Evolutionary conservation across 2,113 vertebrate species (phyloP).

Genomic region (Ctenodactylus gundi): DNA sequence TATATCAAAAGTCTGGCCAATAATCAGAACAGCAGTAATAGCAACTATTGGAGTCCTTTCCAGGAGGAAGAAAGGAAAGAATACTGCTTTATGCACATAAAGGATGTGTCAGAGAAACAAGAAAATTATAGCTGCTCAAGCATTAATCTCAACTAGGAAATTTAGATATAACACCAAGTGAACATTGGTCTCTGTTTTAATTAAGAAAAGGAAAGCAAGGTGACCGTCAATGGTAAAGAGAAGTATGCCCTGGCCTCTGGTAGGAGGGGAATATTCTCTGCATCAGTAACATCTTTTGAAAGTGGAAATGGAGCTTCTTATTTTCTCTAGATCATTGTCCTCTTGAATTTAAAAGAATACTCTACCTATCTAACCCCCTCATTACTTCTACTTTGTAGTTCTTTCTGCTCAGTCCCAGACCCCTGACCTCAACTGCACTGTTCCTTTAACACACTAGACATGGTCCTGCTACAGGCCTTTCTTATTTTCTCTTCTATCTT

Average conservation of each 20-base stretch:
- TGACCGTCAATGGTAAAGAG: not conserved
- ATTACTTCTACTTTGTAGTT: not conserved
- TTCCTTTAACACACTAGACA: not conserved
- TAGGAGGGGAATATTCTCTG: not conserved
- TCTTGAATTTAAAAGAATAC: not conserved
- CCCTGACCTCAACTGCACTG: not conserved
- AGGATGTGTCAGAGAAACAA: not conserved
- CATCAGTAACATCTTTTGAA: not conserved
- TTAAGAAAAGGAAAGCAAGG: slow-evolving; percentile 32
- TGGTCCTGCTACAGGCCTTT: not conserved
- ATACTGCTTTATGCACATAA: not conserved
- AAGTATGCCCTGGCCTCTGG: not conserved
- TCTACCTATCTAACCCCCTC: not conserved
- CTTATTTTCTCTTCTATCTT: not conserved
- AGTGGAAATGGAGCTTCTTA: not conserved
- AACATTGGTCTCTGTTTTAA: not conserved
- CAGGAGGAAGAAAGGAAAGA: not conserved
- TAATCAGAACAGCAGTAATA: not conserved
- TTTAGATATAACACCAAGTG: not conserved
- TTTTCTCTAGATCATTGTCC: not conserved
- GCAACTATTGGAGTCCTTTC: not conserved
- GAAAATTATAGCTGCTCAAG: not conserved
- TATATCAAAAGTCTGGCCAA: not conserved
- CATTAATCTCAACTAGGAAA: slow-evolving; percentile 16
- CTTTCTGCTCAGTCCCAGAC: not conserved